Conservation (phyloP, 1,140 invertebrate species). For the Cherax destructor region DNA sequence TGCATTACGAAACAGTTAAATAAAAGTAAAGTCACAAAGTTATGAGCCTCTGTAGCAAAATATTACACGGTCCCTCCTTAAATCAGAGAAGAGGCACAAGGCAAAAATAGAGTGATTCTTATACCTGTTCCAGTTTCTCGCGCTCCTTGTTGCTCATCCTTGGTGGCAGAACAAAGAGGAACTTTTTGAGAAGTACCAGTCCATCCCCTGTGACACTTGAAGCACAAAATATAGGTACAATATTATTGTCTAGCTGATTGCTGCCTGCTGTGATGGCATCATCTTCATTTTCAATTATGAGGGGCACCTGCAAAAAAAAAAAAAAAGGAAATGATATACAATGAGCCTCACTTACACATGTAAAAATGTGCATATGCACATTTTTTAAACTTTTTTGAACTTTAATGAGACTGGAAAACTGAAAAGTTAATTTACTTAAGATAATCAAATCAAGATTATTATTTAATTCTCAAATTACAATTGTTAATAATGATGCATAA, state of each 20-base stretch:
- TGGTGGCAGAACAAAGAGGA: slow-evolving; percentile 85
- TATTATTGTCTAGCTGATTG: slow-evolving; percentile 80
- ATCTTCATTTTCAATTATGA: slow-evolving; percentile 82
- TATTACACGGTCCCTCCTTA: too few species aligned
- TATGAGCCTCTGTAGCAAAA: too few species aligned
- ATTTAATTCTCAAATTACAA: too few species aligned
- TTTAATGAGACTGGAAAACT: neutral
- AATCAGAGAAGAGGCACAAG: too few species aligned
- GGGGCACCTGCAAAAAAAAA: slow-evolving; percentile 75
- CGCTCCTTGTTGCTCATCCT: slow-evolving; percentile 82
- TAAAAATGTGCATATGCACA: neutral
- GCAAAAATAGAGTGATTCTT: neutral
- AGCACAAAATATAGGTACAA: slow-evolving; percentile 93
- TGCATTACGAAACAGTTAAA: too few species aligned
- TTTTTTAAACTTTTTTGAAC: neutral
- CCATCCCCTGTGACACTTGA: slow-evolving; percentile 95
- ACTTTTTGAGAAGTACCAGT: slow-evolving; percentile 86
- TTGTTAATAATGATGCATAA: too few species aligned
- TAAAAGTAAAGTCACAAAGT: too few species aligned
- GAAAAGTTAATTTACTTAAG: too few species aligned
- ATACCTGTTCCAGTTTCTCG: slow-evolving; percentile 82
- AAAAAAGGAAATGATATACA: neutral
- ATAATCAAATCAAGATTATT: too few species aligned
- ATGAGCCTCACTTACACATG: neutral
- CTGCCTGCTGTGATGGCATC: slow-evolving; percentile 84